Evolutionary conservation across 2,113 vertebrate genomes (phyloP), one percentile per base, ranked within the genome.

Genomic region (Cynocephalus volans): DNA sequence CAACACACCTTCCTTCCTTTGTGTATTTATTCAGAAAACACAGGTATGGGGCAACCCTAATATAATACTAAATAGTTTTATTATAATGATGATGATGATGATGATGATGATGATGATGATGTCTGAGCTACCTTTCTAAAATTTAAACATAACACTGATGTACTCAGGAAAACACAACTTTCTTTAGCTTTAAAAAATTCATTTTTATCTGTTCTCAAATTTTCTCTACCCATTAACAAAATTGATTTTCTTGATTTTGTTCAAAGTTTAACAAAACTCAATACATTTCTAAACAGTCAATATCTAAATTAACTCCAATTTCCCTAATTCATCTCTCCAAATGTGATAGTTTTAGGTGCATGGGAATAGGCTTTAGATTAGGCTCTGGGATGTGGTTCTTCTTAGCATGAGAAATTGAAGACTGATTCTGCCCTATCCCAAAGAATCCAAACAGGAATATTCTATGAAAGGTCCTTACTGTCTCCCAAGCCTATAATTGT

Each of bases 191-290:
- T 64, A 58, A 65, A 65, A 72, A 75, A 6, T 21, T 56, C 19
- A 90, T 50, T 79, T 82, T 90, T 54, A 31, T 60, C 13, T 95
- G 17, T 48, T n/a, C 31, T 84, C 50, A 79, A 36, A 24, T 28
- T 80, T 33, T 79, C 33, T 87, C 92, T 56, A 41, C 41, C 41
- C 41, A 48, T 56, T 87, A 65, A 64, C 23, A 83, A 88, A 82
- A 87, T 4, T 15, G n/a, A 58, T 86, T 50, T 56, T 60, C 21
- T 58, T 36, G 6, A 72, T 65, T 95, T 77, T 73, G 3, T 72
- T 33, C 21, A 56, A 60, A 58, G 31, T 67, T 70, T 91, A 79
- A 48, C 3, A 75, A 85, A 96, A 62, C n/a, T 77, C 24, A 93
- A 73, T 70, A 14, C 17, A 92, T 19, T 94, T 88, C 62, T 80